Evolutionary conservation across 2,113 vertebrate genomes (phyloP).

Genomic region (Erythrolamprus reginae): DNA sequence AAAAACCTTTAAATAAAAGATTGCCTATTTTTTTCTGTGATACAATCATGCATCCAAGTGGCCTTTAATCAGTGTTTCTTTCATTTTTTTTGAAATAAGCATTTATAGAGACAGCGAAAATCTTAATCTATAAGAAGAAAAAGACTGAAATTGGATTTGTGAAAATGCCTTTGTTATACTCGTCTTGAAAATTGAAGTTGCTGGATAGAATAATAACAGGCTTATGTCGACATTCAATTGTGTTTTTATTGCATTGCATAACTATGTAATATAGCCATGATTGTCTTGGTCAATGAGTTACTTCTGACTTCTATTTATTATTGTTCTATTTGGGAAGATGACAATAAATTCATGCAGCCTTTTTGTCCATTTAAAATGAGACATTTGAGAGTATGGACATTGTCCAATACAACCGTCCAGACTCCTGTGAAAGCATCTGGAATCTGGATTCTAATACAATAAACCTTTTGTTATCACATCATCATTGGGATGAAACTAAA

Average conservation of each 20-base stretch:
- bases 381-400: neutral
- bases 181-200: constrained; percentile 2
- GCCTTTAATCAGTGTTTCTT: neutral
- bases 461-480: neutral
- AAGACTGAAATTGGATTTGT: neutral
- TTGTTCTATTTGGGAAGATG: neutral
- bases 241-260: neutral
- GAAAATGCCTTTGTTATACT: neutral
- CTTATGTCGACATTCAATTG: neutral
- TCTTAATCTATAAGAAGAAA: neutral
- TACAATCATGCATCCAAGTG: neutral
- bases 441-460: neutral
- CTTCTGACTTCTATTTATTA: neutral
- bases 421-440: neutral
- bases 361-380: neutral
- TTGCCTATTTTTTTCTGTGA: neutral
- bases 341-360: neutral
- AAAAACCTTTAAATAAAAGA: neutral
- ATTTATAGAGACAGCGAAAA: neutral
- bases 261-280: neutral
- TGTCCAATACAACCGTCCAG: neutral
- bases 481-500: neutral
- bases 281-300: neutral
- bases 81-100: neutral
- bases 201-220: neutral